Evolutionary conservation across 64 coral and sea anemone genomes (phyloP).

Genomic region (Orbicella faveolata): DNA sequence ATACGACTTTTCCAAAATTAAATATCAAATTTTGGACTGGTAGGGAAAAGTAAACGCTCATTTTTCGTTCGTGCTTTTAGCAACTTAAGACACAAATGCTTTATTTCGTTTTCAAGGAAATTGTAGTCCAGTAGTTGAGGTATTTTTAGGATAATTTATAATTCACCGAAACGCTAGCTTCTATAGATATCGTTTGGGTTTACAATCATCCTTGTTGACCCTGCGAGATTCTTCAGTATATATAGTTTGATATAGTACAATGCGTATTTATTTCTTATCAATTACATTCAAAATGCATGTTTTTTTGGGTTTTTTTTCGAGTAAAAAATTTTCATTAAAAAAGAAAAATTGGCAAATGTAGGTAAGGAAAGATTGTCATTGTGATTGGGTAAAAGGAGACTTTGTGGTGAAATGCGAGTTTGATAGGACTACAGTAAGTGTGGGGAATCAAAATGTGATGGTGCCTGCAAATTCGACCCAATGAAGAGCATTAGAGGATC

Average conservation of each 20-base stretch:
- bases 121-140: no score
- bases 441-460: background rate
- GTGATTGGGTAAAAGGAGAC: background rate
- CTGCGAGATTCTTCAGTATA: no score
- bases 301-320: background rate
- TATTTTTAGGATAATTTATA: no score
- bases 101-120: background rate
- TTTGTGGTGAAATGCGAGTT: background rate
- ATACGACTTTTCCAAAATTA: background rate
- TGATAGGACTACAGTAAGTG: background rate
- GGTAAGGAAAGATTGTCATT: no score
- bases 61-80: background rate
- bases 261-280: no score
- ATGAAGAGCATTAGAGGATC: no score
- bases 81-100: background rate
- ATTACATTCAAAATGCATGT: background rate
- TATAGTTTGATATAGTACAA: no score
- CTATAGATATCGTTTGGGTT: no score
- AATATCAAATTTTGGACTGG: background rate
- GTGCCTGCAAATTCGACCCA: background rate
- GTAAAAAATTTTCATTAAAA: background rate
- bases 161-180: no score
- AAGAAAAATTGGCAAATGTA: background rate
- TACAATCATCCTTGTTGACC: no score
- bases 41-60: background rate